These are phyloP conservation scores for Gasteruption jaculator DNA, from an alignment of 2,888 invertebrate species.

Conservation along the genomic window DNA sequence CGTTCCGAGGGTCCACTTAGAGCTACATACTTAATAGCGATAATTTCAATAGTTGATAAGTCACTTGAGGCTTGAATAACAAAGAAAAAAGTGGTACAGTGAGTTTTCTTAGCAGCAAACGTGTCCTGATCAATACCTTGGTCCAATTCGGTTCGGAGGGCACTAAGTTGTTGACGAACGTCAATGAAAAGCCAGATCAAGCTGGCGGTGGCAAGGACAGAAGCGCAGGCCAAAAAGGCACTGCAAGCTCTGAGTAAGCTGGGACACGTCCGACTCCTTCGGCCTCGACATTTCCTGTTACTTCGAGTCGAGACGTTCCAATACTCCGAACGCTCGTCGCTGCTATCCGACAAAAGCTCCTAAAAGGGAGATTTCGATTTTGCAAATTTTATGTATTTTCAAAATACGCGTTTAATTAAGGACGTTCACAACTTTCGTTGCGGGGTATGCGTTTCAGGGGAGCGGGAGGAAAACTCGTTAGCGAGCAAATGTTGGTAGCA, in stretches of 20 bases:
- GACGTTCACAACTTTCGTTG: too few species aligned
- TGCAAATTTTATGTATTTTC: too few species aligned
- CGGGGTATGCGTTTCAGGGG: too few species aligned
- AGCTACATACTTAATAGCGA: too few species aligned
- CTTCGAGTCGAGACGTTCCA: slow-evolving; percentile 42
- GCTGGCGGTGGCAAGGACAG: slow-evolving; percentile 63
- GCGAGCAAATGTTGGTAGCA: too few species aligned
- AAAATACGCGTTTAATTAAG: too few species aligned
- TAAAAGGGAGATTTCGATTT: slow-evolving; percentile 41
- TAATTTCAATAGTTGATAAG: too few species aligned
- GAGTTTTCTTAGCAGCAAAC: too few species aligned
- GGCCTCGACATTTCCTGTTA: slow-evolving; percentile 38
- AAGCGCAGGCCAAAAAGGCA: slow-evolving; percentile 60
- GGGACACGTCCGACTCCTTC: slow-evolving; percentile 49
- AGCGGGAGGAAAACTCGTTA: too few species aligned
- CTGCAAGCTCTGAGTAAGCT: slow-evolving; percentile 60
- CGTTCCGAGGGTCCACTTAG: too few species aligned
- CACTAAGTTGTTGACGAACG: slow-evolving; percentile 63
- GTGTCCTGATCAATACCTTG: slow-evolving; percentile 55
- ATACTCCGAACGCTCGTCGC: slow-evolving; percentile 59
- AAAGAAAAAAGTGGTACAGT: too few species aligned
- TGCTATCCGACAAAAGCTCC: slow-evolving; percentile 63
- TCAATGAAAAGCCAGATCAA: slow-evolving; percentile 68
- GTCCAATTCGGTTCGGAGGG: slow-evolving; percentile 62
- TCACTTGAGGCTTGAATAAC: too few species aligned